phyloP scores from a whole-genome alignment of 2,113 vertebrate species.

The Orthonyx spaldingii region DNA sequence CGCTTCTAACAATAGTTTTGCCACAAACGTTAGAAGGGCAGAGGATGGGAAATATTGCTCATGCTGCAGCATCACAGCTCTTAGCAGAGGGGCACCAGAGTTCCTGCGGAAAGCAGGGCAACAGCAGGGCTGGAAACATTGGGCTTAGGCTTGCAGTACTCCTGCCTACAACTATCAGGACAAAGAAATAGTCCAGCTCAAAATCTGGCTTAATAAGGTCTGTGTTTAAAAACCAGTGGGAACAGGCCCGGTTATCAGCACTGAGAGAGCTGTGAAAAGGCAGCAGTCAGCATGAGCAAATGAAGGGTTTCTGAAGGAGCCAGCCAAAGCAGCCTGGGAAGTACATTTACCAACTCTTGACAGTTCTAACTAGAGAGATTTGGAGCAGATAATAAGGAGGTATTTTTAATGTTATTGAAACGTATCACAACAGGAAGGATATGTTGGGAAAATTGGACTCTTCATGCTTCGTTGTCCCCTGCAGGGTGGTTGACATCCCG shows the following conservation, averaged over 20 bases:
- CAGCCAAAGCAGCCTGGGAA: not conserved
- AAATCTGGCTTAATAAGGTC: not conserved
- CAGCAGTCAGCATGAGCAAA: not conserved
- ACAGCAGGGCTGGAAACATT: not conserved
- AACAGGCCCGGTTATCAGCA: not conserved
- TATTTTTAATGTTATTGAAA: not conserved
- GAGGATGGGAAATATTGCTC: not conserved
- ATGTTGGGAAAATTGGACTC: not conserved
- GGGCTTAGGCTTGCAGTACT: not conserved
- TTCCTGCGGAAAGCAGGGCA: not conserved
- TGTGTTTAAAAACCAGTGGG: not conserved
- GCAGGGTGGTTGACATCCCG: not conserved
- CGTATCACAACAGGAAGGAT: not conserved
- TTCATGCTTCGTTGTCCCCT: not conserved
- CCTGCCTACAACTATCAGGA: not conserved
- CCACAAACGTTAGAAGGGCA: not conserved
- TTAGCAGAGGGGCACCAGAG: not conserved
- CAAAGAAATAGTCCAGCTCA: not conserved
- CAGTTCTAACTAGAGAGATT: not conserved
- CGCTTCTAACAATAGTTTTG: not conserved
- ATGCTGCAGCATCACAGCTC: not conserved
- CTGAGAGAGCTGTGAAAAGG: not conserved
- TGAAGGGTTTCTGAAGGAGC: not conserved
- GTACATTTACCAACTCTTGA: not conserved
- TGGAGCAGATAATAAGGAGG: not conserved